Base-by-base conservation (phyloP, 2,797 vertebrate genomes). In the Saxicola maurus region DNA sequence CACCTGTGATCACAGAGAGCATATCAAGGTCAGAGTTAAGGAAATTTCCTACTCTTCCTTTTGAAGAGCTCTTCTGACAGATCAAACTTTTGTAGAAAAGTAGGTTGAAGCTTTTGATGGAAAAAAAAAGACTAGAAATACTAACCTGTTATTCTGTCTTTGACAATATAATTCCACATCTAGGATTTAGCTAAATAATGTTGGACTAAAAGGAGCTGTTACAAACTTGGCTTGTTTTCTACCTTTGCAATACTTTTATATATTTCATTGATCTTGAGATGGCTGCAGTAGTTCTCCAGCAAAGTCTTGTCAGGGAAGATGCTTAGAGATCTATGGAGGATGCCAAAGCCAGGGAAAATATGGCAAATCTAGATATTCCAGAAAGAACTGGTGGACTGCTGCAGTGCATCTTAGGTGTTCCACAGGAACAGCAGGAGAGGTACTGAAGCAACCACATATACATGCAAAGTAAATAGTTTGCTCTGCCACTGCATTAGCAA, bases 391-490 rank as follows among this genome's bases (percentile, higher is more conserved):
- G n/a, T 31, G 17, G 46, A 67, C 60, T 88, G 68, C 61, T 92
- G 78, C 86, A 83, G 48, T 57, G 61, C 75, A 80, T 91, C 84
- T 78, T 91, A 92, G 91, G 91, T 93, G 90, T 95, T 95, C 78
- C 81, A 77, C 78, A 92, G 84, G 75, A 92, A 79, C n/a, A 20
- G 88, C 86, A 87, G 30, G 81, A 90, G 88, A 92, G 61, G 81
- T 79, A 67, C 90, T 92, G 86, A 91, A 93, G 84, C 91, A 95
- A 95, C 94, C 93, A 80, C 94, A 92, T 91, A 82, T 92, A 91
- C 86, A 95, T 93, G 90, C 94, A 91, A 91, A 93, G 88, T 90
- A 93, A 95, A 95, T 95, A 91, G 88, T 94, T 95, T 91, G 86
- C 81, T 95, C 86, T 92, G 86, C 91, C 92, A 91, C 84, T 85